Evolutionary conservation across 2,797 vertebrate species (phyloP), one percentile per base, ranked within the genome.

Genomic region (Melanotaenia parkinsoni): DNA sequence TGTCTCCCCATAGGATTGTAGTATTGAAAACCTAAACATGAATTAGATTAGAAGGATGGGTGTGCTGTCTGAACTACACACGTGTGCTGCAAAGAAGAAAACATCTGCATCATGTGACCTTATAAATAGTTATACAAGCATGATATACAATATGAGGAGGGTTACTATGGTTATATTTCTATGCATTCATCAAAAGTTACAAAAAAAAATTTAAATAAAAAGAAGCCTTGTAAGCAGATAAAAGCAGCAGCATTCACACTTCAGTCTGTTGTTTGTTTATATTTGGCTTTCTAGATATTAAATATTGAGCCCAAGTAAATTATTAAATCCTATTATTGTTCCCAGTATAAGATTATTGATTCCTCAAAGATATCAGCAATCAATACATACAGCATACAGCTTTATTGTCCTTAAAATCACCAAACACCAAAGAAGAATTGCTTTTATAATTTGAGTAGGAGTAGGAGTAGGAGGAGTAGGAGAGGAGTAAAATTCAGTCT

Each of bases 101-200:
- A 43, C 43, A 20, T 20, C 43, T 45, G 13, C 43, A 47, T n/a
- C 26, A 28, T 14, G 9, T 22, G 22, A 12, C 7, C 8, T 51
- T 51, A 9, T 50, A 22, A 8, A 11, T 67, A 30, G 63, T 64
- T 4, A 28, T 63, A 40, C 24, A 54, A 59, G 53, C 18, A 20
- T 20, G 16, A 18, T 45, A 18, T 45, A 56, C 24, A 65, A 28
- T 70, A 22, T 60, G 9, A 54, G 58, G 16, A 37, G 59, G 4
- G 10, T 74, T 60, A 14, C 63, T 61, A 24, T 57, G 73, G 62
- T 72, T 77, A 12, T 72, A 82, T 81, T 81, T 71, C 13, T 60
- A 54, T 62, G 61, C 60, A 67, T 79, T 80, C 14, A 26, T 70
- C 24, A 58, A 65, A 76, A 59, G 22, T 28, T 51, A 67, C 28